Percentiles rank a stretch among this genome's conserved stretches.
These are phyloP conservation scores for Cacoxenus indagator DNA, from an alignment of 2,888 invertebrate species.

Conservation along the genomic window DNA sequence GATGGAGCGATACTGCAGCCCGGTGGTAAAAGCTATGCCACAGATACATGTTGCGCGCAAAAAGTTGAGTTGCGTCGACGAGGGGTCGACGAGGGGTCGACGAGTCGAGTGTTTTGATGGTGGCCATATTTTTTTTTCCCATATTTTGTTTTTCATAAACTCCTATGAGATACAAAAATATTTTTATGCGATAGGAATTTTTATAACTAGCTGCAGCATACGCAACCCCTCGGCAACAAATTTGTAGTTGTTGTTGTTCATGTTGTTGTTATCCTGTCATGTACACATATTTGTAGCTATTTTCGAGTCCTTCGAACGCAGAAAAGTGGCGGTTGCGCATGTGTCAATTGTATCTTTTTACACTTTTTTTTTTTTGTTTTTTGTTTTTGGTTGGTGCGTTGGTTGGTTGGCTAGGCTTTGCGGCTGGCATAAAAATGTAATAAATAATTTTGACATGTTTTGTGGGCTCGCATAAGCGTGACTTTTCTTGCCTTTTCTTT, in stretches of 20 bases:
- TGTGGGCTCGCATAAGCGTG: slow-evolving; percentile 20
- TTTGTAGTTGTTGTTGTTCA: not conserved
- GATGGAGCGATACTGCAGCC: not conserved
- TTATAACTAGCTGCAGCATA: not conserved
- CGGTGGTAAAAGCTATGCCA: not conserved
- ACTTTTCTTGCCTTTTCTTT: not conserved
- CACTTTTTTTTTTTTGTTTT: not conserved
- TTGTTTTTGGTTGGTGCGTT: too few relatives aligned
- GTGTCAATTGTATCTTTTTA: slow-evolving; percentile 5
- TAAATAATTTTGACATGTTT: slow-evolving; percentile 55
- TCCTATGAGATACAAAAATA: not conserved
- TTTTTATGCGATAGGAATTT: not conserved
- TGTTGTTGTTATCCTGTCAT: slow-evolving; percentile 34
- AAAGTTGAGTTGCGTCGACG: not conserved
- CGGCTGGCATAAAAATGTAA: slow-evolving; percentile 47
- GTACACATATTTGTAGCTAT: slow-evolving; percentile 17
- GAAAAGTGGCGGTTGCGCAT: slow-evolving; percentile 19
- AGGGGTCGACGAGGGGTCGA: not conserved
- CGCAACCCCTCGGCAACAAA: not conserved
- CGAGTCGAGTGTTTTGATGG: slow-evolving; percentile 34
- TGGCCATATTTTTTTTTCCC: slow-evolving; percentile 45
- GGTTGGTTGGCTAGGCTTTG: not conserved
- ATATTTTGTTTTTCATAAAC: not conserved
- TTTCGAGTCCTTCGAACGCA: slow-evolving; percentile 12
- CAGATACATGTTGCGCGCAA: slow-evolving; percentile 38